Evolutionary conservation across 2,797 vertebrate genomes (phyloP), one percentile per base, ranked within the genome.

Genomic region (Betta splendens): DNA sequence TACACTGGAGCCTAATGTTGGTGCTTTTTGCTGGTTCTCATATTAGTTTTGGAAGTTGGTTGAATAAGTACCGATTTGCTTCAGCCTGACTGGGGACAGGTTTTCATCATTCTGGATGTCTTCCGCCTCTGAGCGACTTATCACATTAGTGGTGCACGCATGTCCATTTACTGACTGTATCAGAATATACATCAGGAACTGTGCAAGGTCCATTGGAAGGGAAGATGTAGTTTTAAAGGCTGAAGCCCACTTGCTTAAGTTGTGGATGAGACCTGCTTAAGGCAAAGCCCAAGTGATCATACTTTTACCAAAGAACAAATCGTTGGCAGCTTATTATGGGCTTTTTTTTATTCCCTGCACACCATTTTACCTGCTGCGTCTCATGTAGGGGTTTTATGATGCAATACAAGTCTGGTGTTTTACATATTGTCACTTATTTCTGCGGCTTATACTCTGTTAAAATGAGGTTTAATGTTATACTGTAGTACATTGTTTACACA

Each of bases 41-140:
- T 76, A 87, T 80, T 74, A 76, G 56, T 59, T 77, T 88, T 86
- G 89, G 79, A 71, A n/a, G n/a, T n/a, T n/a, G n/a, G n/a, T n/a
- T n/a, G n/a, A n/a, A n/a, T n/a, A n/a, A n/a, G n/a, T n/a, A n/a
- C n/a, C n/a, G n/a, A n/a, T n/a, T n/a, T n/a, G 59, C 44, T 67
- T 59, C 64, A 71, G 72, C 42, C 79, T 81, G 71, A 57, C 39
- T 5, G 22, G 60, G 38, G 49, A 46, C n/a, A 65, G 79, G 33
- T 68, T 50, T 48, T 40, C 39, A 47, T 46, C 5, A 36, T 48
- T 68, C 17, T 67, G 52, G 20, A 11, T 15, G 5, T 51, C 28
- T 69, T n/a, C 67, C 28, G 20, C 9, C 62, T 29, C 33, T 9
- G 16, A 54, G 42, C 32, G 61, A 33, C 47, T 60, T 20, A 16